Base-by-base conservation (phyloP, 2,888 invertebrate genomes). In the Acanthosepion pharaonis region DNA sequence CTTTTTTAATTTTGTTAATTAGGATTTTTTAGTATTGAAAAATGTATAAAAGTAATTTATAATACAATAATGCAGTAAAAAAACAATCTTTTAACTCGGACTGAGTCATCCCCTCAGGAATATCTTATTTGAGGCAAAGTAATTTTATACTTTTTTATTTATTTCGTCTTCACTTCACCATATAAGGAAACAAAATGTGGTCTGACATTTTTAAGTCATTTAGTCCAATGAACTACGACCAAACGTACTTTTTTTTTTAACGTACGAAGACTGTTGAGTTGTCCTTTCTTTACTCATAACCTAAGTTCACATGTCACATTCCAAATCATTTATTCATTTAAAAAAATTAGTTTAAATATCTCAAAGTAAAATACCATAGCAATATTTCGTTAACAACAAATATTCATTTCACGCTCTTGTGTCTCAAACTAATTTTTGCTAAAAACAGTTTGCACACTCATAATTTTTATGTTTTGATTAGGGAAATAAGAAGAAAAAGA, bases 111-210 rank as follows among this genome's bases (percentile, higher is more conserved):
- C 8, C 20, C 4, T 59, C 20, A 78, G 23, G 11, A 78, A 28
- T 64, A 25, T 64, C 18, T 78, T 78, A 15, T 78, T 78, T 78
- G n/a, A 78, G 78, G 59, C 59, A 6, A 59, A 59, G 59, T 78
- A n/a, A 78, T 78, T n/a, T 33, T n/a, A 8, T 64, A 64, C 64
- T 64, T 78, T 15, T 33, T 78, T 59, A 6, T 15, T 78, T 78
- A 5, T 78, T 78, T 18, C 78, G n/a, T 78, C n/a, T n/a, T 15
- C 78, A 18, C n/a, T n/a, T 15, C 78, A 18, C 78, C 78, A n/a
- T 78, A 78, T 78, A n/a, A 78, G 78, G 78, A 78, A 78, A 78
- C 5, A 78, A 78, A 78, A 78, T 78, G 78, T 78, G n/a, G 78
- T 78, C 78, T n/a, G 78, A 33, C 78, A 78, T 78, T 78, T n/a